Evolutionary conservation across 2,113 vertebrate species (phyloP), one percentile per base, ranked within the genome.

Genomic region (Rhinichthys klamathensis): DNA sequence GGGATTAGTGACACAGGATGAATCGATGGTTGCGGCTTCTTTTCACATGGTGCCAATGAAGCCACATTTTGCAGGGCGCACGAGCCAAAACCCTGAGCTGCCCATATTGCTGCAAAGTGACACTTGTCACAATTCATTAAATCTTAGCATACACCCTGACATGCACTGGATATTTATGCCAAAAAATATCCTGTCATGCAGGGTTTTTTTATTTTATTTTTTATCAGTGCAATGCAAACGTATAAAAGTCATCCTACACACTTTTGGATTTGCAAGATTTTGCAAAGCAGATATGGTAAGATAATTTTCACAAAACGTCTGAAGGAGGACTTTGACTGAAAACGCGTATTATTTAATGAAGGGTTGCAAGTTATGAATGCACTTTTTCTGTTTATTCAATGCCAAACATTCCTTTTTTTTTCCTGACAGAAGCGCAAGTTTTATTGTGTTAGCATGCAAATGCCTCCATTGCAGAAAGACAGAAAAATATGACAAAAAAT

Each of bases 21-120:
- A 82, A 85, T 25, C 82, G 83, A 67, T n/a, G 61, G 30, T 58
- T 79, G 83, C 79, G 51, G 81, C n/a, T 85, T 87, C 84, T 87
- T 90, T 91, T 90, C 87, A 90, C 58, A 41, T 80, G 73, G 38
- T 88, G 90, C 90, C 90, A 92, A 81, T 61, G 60, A 74, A 87
- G 82, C 78, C 87, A 83, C 86, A 82, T 70, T 84, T 60, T 61
- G 46, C 51, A n/a, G 49, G 41, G 38, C 32, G 18, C 86, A 69
- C 49, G 23, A 58, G 90, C 87, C 85, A 88, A 87, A 84, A 69
- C 60, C 23, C 32, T 9, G 58, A 82, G 51, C 51, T 75, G 54
- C 73, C 63, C 80, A 78, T 51, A 58, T 78, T 49, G 86, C 77
- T 41, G 82, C 67, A 72, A 49, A 83, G 86, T 72, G 87, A 32